A percentile compares a stretch with the other conserved stretches of the same genome.
These are phyloP conservation scores for Salvelinus sp. DNA, from an alignment of 2,113 vertebrate species.

Conservation along the genomic window DNA sequence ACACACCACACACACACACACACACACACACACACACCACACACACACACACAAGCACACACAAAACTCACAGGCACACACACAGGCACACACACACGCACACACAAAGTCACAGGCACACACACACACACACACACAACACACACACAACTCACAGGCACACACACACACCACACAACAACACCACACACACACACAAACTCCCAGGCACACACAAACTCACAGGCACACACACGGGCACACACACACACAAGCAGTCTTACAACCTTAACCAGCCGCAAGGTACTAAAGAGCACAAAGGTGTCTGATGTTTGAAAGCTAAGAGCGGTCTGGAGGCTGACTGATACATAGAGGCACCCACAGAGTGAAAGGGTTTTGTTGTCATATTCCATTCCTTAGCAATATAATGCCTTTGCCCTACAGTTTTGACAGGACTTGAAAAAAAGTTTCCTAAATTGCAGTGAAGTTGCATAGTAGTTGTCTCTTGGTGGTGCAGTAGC, in stretches of 20 bases:
- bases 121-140: background rate
- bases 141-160: background rate
- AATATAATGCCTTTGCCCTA: too few species aligned
- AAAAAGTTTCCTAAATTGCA: background rate
- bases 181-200: slow-evolving; percentile 16
- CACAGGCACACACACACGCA: slow-evolving; percentile 34
- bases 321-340: background rate
- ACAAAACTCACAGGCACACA: slow-evolving; percentile 1
- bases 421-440: background rate
- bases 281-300: slow-evolving; percentile 49
- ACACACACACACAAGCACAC: slow-evolving; percentile 31
- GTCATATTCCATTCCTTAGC: slow-evolving; percentile 17
- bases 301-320: slow-evolving; percentile 32
- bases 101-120: slow-evolving; percentile 13
- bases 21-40: slow-evolving; percentile 12
- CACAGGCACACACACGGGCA: slow-evolving; percentile 11
- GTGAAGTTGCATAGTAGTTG: background rate
- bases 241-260: background rate
- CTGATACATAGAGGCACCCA: background rate
- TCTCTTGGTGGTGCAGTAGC: too few species aligned
- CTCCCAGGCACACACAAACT: slow-evolving; percentile 21
- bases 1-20: slow-evolving; percentile 17
- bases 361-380: slow-evolving; percentile 5
- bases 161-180: slow-evolving; percentile 2
- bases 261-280: background rate